phyloP scores from a whole-genome alignment of 2,113 vertebrate genomes.

The Rhagologus leucostigma region DNA sequence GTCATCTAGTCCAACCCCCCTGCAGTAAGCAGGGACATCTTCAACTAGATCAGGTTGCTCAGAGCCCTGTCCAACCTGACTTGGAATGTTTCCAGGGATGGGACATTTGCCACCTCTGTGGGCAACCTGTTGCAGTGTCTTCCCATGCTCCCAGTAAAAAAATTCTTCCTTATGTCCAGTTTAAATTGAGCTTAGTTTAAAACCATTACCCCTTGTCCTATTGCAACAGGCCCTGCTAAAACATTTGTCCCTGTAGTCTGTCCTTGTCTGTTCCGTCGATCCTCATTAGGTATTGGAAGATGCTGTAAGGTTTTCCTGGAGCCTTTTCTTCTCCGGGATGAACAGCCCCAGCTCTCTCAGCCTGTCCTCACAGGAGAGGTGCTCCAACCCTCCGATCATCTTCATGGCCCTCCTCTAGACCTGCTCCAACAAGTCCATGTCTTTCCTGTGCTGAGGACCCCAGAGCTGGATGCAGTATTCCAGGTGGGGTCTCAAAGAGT shows the following conservation, averaged over 20 bases:
- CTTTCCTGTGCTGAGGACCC: neutral
- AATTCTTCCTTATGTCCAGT: neutral
- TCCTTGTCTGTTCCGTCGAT: neutral
- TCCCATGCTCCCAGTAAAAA: neutral
- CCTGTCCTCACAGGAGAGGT: neutral
- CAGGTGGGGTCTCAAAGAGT: neutral
- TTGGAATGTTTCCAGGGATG: neutral
- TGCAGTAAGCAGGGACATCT: neutral
- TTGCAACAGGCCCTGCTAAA: neutral
- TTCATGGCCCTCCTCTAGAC: neutral
- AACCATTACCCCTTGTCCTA: neutral
- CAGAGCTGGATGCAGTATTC: neutral
- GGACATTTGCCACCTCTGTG: neutral
- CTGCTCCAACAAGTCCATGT: neutral
- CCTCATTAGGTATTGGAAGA: neutral
- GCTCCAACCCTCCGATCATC: rapidly evolving
- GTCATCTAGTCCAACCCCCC: neutral
- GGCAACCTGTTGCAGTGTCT: neutral
- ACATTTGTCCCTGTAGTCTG: neutral
- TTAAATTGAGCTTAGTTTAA: neutral
- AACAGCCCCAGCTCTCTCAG: neutral
- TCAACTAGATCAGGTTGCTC: neutral
- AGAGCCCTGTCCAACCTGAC: neutral
- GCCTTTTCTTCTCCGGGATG: neutral
- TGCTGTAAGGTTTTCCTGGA: neutral